Percentiles rank a stretch among this genome's conserved stretches.
Conservation (phyloP, 1,140 invertebrate genomes). For the Trachelipus rathkii region DNA sequence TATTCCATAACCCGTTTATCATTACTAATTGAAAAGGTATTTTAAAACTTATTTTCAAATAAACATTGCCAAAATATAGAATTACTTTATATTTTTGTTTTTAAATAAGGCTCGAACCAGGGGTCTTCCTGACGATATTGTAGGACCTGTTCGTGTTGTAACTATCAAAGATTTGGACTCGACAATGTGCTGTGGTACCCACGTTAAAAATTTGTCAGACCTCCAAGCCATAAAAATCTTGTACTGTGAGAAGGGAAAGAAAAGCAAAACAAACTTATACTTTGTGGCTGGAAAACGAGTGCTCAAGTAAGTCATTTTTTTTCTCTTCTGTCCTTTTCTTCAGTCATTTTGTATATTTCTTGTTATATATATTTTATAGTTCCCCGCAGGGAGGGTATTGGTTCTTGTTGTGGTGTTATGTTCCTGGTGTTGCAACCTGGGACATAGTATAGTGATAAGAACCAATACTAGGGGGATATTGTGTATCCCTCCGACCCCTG, state of each 20-base stretch:
- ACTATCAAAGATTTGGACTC: constrained; percentile 65
- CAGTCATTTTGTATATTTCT: neutral
- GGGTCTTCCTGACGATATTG: constrained; percentile 70
- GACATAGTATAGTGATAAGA: too few species aligned
- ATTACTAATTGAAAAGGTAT: too few species aligned
- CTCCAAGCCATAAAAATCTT: constrained; percentile 72
- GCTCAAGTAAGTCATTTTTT: constrained; percentile 48
- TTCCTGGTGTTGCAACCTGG: too few species aligned
- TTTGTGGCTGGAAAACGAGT: constrained; percentile 70
- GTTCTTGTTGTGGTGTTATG: too few species aligned
- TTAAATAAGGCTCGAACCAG: constrained; percentile 54
- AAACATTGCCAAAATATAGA: too few species aligned
- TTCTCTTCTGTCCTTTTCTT: neutral
- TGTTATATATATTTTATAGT: too few species aligned
- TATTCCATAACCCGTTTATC: too few species aligned
- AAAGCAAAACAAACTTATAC: constrained; percentile 64
- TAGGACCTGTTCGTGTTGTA: constrained; percentile 60
- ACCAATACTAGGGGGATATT: too few species aligned
- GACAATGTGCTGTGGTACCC: constrained; percentile 83
- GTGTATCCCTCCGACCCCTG: too few species aligned
- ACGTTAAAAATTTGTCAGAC: constrained; percentile 71
- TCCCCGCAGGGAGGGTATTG: too few species aligned
- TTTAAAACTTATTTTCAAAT: too few species aligned
- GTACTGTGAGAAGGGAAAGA: constrained; percentile 66
- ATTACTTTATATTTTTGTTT: too few species aligned